Base-by-base conservation (phyloP, 2,888 invertebrate species). In the Dasypolia templi region DNA sequence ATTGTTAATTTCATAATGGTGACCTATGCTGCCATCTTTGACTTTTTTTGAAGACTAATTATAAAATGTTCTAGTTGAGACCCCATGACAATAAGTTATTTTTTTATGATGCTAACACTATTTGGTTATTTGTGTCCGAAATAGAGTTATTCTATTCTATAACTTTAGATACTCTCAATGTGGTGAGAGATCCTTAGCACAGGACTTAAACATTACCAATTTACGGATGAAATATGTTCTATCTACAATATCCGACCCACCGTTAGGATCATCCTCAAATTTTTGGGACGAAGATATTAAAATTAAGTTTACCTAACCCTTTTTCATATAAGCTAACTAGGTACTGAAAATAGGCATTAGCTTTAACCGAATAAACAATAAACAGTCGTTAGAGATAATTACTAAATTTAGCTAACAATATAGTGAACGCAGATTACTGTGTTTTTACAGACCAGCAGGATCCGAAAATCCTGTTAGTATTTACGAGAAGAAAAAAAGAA, bases 301-400 rank as follows among this genome's bases (percentile, higher is more conserved):
- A 44, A 29, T 14, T 11, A 22, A 39, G n/a, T 35, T 44, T 6
- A 6, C 44, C 32, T 6, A 44, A 75, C 9, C 53, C 51, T 75
- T 62, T 12, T 53, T 17, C 51, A 26, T 44, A 42, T 17, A 72
- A 62, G 12, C 44, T 26, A 17, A 35, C 51, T 17, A 12, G 12
- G 12, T n/a, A 22, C 35, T 44, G 53, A 63, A 64, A 75, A 75
- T 73, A 53, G 53, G 11, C 26, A 51, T 39, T 12, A 19, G 19
- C 17, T 44, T 63, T n/a, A 9, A 62, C 44, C 44, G n/a, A 44
- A 44, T 53, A 26, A 49, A 59, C 29, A 59, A 35, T 74, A 46
- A 64, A 73, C 29, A 75, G 46, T 64, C 55, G 64, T 75, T 64
- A 39, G 35, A 44, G 63, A 62, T 39, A 58, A 58, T 75, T 0